These are phyloP conservation scores for Scarus forsteni DNA, from an alignment of 2,797 vertebrate genomes.

Conservation along the genomic window DNA sequence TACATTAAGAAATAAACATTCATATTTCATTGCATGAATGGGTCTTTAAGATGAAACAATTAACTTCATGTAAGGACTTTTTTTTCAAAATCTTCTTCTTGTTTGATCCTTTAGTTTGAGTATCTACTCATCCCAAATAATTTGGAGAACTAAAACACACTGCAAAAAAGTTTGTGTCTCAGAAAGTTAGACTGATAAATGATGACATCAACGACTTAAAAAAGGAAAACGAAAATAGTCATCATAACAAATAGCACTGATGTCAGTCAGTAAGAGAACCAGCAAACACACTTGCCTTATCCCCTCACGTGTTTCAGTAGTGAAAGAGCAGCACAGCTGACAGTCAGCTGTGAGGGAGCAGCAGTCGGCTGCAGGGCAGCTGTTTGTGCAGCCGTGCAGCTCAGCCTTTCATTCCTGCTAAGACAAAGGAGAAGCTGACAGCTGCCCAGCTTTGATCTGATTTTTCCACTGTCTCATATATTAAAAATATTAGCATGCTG, in stretches of 20 bases:
- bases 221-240: background rate
- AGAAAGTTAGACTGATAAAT: too few relatives aligned
- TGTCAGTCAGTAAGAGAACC: background rate
- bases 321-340: conserved; percentile 27
- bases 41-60: too few relatives aligned
- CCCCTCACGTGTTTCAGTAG: background rate
- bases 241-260: background rate
- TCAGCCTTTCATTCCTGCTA: conserved; percentile 28
- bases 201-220: background rate
- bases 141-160: too few relatives aligned
- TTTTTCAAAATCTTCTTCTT: too few relatives aligned
- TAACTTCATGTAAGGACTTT: too few relatives aligned
- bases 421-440: conserved; percentile 60
- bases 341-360: conserved; percentile 39
- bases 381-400: conserved; percentile 20
- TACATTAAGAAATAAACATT: too few relatives aligned
- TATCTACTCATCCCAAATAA: too few relatives aligned
- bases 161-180: too few relatives aligned
- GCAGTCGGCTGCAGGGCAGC: conserved; percentile 47
- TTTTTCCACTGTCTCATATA: conserved; percentile 10
- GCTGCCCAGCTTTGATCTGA: conserved; percentile 52
- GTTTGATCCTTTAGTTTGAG: too few relatives aligned
- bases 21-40: too few relatives aligned
- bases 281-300: background rate
- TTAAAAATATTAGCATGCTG: conserved; percentile 1